These are phyloP conservation scores for Hipparchia semele DNA, from an alignment of 2,888 invertebrate species.

Conservation along the genomic window DNA sequence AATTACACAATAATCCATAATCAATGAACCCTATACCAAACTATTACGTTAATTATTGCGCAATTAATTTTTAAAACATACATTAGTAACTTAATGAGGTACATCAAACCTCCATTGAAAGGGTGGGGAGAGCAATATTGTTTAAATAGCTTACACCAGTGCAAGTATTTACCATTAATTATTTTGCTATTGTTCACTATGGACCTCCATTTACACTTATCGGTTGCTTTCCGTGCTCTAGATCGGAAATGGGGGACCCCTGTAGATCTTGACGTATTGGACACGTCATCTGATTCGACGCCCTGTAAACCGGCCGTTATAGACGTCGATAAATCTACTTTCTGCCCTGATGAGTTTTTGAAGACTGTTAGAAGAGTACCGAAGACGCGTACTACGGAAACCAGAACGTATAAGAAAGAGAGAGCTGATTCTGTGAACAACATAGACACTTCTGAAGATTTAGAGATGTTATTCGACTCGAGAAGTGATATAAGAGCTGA, in stretches of 20 bases:
- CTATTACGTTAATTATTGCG: constrained; percentile 10
- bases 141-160: background rate
- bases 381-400: constrained; percentile 10
- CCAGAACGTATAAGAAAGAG: constrained; percentile 32
- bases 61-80: background rate
- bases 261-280: constrained; percentile 50
- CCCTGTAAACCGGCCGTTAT: constrained; percentile 53
- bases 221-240: constrained; percentile 58
- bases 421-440: constrained; percentile 53
- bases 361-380: constrained; percentile 44
- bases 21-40: constrained; percentile 10
- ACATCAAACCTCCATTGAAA: background rate
- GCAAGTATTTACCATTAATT: constrained; percentile 2
- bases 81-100: constrained; percentile 2
- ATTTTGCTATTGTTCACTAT: constrained; percentile 40
- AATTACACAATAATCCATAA: constrained; percentile 3
- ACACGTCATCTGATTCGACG: constrained; percentile 45
- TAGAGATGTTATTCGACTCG: constrained; percentile 47
- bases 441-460: constrained; percentile 38
- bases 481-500: constrained; percentile 51
- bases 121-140: background rate
- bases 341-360: constrained; percentile 62
- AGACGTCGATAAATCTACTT: constrained; percentile 54
- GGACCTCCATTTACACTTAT: constrained; percentile 64
- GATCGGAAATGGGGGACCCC: constrained; percentile 63